These are phyloP conservation scores for Drosophila fuyamai DNA, from an alignment of 1,140 invertebrate species.

Conservation along the genomic window DNA sequence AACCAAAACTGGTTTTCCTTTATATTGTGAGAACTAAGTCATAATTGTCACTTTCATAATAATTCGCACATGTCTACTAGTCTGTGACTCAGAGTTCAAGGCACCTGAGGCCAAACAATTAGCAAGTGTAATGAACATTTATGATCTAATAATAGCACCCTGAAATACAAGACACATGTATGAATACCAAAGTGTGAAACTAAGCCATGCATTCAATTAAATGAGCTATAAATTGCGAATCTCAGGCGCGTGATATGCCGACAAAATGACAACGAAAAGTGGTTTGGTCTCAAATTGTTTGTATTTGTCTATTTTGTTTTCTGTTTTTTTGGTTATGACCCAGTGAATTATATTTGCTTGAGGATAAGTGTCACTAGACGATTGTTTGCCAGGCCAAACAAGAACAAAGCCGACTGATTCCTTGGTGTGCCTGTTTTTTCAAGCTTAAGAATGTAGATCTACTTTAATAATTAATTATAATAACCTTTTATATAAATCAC, in stretches of 20 bases:
- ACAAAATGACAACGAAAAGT: constrained; percentile 23
- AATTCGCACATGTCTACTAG: constrained; percentile 11
- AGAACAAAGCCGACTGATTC: constrained; percentile 22
- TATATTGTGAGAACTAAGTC: background rate
- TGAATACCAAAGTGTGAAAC: constrained; percentile 34
- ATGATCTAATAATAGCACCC: constrained; percentile 39
- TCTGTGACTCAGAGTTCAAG: constrained; percentile 47
- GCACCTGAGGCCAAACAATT: constrained; percentile 35
- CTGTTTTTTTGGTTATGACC: constrained; percentile 25
- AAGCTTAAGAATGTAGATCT: too few species aligned
- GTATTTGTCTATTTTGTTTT: constrained; percentile 29
- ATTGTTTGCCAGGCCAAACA: constrained; percentile 37
- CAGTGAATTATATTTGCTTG: constrained; percentile 39
- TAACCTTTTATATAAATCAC: background rate
- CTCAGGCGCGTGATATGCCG: constrained; percentile 47
- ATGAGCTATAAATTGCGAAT: constrained; percentile 37
- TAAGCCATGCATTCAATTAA: constrained; percentile 40
- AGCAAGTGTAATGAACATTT: constrained; percentile 40
- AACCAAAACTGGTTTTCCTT: background rate
- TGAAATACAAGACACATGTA: background rate
- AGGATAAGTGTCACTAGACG: constrained; percentile 15
- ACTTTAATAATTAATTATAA: too few species aligned
- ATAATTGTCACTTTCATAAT: constrained; percentile 25
- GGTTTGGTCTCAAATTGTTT: constrained; percentile 40
- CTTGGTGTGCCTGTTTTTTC: background rate